Conservation (phyloP, 2,888 invertebrate species). For the Hanleya hanleyi region DNA sequence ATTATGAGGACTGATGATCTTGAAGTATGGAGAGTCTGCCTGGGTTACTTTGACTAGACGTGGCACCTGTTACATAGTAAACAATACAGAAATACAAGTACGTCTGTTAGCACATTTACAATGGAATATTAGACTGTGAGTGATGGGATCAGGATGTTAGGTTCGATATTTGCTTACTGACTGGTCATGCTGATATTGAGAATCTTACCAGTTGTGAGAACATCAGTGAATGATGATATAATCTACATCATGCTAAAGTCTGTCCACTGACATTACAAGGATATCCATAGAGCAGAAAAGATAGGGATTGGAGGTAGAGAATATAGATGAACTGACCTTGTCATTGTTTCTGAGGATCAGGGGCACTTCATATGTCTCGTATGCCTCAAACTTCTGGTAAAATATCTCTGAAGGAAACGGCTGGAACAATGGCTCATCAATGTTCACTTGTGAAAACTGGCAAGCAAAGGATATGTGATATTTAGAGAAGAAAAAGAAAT, state of each 20-base stretch:
- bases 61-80: constrained; percentile 67
- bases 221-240: no score
- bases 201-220: no score
- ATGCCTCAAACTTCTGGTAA: constrained; percentile 72
- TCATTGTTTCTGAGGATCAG: constrained; percentile 72
- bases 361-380: constrained; percentile 72
- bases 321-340: constrained; percentile 63
- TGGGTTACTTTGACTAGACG: constrained; percentile 72
- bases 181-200: no score
- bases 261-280: no score
- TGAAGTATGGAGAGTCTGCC: constrained; percentile 73
- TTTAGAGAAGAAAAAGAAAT: no score
- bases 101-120: no score
- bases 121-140: no score
- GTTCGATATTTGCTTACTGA: no score
- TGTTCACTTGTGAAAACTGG: constrained; percentile 70
- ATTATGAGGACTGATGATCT: constrained; percentile 71
- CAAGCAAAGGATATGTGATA: constrained; percentile 20
- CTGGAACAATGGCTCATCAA: constrained; percentile 74
- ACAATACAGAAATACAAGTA: no score
- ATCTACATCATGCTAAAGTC: no score
- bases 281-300: neutral
- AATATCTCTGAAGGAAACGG: constrained; percentile 74
- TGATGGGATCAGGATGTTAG: no score
- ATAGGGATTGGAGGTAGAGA: neutral